Evolutionary conservation across 2,113 vertebrate genomes (phyloP).

Genomic region (Cephalopholis sonnerati): DNA sequence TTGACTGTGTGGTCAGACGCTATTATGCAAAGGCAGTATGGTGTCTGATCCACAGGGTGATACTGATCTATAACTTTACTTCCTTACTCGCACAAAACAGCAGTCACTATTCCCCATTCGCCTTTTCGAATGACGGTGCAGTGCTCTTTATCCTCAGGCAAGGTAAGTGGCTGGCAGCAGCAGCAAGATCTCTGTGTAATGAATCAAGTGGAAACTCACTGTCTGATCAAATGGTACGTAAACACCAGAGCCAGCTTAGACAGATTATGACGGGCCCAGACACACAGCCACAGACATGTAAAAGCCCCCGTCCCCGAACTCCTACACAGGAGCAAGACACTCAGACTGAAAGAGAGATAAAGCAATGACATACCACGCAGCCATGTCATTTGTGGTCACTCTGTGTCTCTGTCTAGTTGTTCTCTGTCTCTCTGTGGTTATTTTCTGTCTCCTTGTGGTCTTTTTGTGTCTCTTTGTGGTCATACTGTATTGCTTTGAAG

Average conservation of each 20-base stretch:
- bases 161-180: slow-evolving; percentile 24
- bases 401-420: background rate
- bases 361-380: background rate
- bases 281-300: slow-evolving; percentile 1
- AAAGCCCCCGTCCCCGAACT: background rate
- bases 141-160: slow-evolving; percentile 25
- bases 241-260: slow-evolving; percentile 28
- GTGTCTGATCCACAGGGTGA: slow-evolving; percentile 15
- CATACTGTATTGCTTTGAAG: too few species aligned
- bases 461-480: too few species aligned
- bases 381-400: background rate
- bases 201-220: slow-evolving; percentile 49
- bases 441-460: background rate
- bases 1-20: slow-evolving; percentile 39
- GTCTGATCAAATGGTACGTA: slow-evolving; percentile 51
- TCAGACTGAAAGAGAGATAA: background rate
- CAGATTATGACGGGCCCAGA: background rate
- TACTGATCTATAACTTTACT: slow-evolving; percentile 29
- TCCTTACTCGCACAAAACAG: slow-evolving; percentile 41
- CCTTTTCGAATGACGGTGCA: slow-evolving; percentile 16
- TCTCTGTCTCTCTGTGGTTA: background rate
- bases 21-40: slow-evolving; percentile 41
- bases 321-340: background rate
- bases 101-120: slow-evolving; percentile 23
- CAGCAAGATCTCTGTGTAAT: slow-evolving; percentile 37